These are phyloP conservation scores for Dynastes hyllus DNA, from an alignment of 2,888 invertebrate genomes.

Conservation along the genomic window DNA sequence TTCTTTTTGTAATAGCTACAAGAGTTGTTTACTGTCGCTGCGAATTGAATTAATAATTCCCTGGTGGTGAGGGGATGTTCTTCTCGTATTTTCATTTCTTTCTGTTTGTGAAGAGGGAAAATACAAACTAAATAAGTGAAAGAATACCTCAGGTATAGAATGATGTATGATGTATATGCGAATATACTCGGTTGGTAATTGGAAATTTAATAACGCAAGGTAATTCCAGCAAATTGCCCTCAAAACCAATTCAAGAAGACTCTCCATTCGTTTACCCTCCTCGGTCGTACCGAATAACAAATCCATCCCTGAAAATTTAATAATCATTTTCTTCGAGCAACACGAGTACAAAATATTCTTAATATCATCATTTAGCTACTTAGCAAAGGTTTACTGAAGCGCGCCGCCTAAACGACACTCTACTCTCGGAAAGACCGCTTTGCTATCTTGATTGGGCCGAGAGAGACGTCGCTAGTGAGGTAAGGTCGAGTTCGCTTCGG, in stretches of 20 bases:
- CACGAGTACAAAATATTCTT: slow-evolving; percentile 36
- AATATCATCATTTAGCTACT: slow-evolving; percentile 45
- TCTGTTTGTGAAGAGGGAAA: background rate
- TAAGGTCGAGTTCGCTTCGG: background rate
- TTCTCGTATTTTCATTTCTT: background rate
- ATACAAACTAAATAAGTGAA: background rate
- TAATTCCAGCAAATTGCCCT: slow-evolving; percentile 47
- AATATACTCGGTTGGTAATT: slow-evolving; percentile 13
- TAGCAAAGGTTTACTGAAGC: slow-evolving; percentile 42
- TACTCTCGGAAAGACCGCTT: background rate
- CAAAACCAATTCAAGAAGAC: slow-evolving; percentile 31
- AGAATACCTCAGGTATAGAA: background rate
- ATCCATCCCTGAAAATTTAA: slow-evolving; percentile 48
- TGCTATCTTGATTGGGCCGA: background rate
- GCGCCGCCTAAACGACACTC: background rate
- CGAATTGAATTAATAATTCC: background rate
- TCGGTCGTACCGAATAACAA: slow-evolving; percentile 29
- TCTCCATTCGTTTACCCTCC: slow-evolving; percentile 9
- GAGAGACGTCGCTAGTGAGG: background rate
- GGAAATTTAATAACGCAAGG: slow-evolving; percentile 48
- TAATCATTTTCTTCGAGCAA: slow-evolving; percentile 43
- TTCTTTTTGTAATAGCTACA: too few species aligned
- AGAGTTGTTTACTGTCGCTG: background rate
- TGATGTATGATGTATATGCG: slow-evolving; percentile 6
- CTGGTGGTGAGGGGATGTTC: too few species aligned